A percentile compares a stretch with the other conserved stretches of the same genome.
Evolutionary conservation across 2,888 invertebrate genomes (phyloP).

Genomic region (Pseudanteris insignis): DNA sequence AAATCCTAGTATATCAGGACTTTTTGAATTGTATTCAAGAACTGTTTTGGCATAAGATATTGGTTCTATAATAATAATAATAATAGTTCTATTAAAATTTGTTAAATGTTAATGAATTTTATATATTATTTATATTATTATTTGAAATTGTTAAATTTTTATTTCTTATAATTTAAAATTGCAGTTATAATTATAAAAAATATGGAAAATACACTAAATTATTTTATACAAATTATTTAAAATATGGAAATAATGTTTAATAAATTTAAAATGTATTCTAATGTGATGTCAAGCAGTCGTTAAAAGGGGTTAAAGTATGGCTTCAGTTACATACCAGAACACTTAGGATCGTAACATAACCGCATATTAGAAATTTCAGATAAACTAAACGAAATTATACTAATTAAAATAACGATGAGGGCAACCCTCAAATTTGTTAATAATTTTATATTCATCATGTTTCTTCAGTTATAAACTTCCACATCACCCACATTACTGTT

Average conservation of each 20-base stretch:
- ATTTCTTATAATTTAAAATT: too few relatives aligned
- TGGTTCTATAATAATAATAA: constrained; percentile 65
- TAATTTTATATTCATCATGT: constrained; percentile 59
- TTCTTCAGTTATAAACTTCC: constrained; percentile 59
- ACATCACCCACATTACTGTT: constrained; percentile 65
- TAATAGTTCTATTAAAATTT: too few relatives aligned
- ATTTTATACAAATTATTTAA: not conserved
- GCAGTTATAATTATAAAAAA: too few relatives aligned
- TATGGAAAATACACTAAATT: too few relatives aligned
- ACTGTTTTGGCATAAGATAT: constrained; percentile 73
- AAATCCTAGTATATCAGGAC: constrained; percentile 73
- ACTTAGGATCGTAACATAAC: constrained; percentile 76
- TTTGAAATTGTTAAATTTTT: too few relatives aligned
- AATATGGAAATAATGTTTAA: constrained; percentile 7
- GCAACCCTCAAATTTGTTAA: constrained; percentile 49
- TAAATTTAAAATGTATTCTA: constrained; percentile 39
- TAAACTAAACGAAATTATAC: constrained; percentile 48
- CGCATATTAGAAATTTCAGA: constrained; percentile 73
- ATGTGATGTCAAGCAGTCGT: constrained; percentile 53
- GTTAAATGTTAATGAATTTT: too few relatives aligned
- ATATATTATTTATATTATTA: too few relatives aligned
- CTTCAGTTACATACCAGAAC: constrained; percentile 74
- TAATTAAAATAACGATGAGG: constrained; percentile 49
- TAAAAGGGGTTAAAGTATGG: constrained; percentile 57
- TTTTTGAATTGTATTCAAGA: constrained; percentile 70